These are phyloP conservation scores for Ips nitidus DNA, from an alignment of 1,140 invertebrate genomes.

Conservation along the genomic window DNA sequence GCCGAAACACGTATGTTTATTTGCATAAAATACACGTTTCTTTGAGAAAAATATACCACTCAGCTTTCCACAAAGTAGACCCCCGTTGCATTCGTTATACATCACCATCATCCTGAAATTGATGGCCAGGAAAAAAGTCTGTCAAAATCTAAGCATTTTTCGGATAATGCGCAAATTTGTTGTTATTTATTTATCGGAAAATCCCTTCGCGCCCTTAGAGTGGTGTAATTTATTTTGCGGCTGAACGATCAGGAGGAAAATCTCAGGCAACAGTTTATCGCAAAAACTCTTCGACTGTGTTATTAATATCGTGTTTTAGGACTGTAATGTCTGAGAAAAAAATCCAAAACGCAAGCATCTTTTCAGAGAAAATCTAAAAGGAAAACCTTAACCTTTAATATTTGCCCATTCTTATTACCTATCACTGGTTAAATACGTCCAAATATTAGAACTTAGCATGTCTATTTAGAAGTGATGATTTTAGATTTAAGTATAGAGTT, in stretches of 20 bases:
- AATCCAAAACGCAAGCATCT: too few species aligned
- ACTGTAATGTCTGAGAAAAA: too few species aligned
- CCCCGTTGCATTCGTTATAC: constrained; percentile 39
- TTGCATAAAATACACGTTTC: constrained; percentile 48
- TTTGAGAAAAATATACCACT: constrained; percentile 51
- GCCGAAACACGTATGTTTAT: constrained; percentile 45
- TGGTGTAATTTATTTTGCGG: constrained; percentile 17
- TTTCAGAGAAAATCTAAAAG: too few species aligned
- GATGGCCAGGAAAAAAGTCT: constrained; percentile 47
- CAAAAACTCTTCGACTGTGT: too few species aligned
- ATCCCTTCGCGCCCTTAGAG: background rate
- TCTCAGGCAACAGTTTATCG: background rate
- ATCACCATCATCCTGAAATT: constrained; percentile 45
- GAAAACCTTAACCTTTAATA: too few species aligned
- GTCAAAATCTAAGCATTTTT: constrained; percentile 46
- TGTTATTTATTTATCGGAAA: constrained; percentile 42
- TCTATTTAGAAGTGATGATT: too few species aligned
- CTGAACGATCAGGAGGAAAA: background rate
- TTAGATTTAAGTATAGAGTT: too few species aligned
- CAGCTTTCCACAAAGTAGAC: constrained; percentile 43
- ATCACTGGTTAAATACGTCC: too few species aligned
- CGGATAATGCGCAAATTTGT: constrained; percentile 48
- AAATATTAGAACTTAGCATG: too few species aligned
- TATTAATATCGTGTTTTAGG: too few species aligned
- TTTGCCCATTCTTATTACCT: too few species aligned